Evolutionary conservation across 1,140 invertebrate species (phyloP).

Genomic region (Danaus melanippus): DNA sequence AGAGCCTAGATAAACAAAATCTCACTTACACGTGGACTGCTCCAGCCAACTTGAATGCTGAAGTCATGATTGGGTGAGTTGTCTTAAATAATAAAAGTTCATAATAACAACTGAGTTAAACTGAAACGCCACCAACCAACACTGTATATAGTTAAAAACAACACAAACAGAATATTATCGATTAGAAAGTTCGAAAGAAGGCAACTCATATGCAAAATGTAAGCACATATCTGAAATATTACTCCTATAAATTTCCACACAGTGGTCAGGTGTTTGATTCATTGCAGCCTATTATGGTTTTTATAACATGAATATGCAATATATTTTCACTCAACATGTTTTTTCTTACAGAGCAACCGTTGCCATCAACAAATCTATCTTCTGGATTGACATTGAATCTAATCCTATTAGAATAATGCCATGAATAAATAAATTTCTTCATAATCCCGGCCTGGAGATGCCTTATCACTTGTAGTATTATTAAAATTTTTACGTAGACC

Average conservation of each 20-base stretch:
- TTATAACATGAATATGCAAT: background rate
- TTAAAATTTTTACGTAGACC: slow-evolving; percentile 8
- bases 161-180: no score
- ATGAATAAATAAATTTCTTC: slow-evolving; percentile 23
- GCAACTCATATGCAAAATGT: no score
- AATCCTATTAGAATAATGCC: slow-evolving; percentile 48
- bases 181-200: no score
- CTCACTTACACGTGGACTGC: slow-evolving; percentile 59
- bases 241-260: no score
- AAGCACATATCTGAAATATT: no score
- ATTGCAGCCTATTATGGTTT: background rate
- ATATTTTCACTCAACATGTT: slow-evolving; percentile 8
- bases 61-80: slow-evolving; percentile 61
- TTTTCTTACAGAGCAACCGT: slow-evolving; percentile 63
- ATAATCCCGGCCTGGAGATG: no score
- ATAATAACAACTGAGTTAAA: no score
- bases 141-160: no score
- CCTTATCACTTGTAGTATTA: slow-evolving; percentile 6
- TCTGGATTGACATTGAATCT: slow-evolving; percentile 67
- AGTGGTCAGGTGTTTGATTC: no score
- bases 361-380: slow-evolving; percentile 56
- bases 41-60: slow-evolving; percentile 48
- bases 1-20: slow-evolving; percentile 50
- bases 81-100: no score
- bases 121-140: no score